Conservation (phyloP, 2,888 invertebrate genomes). For the Napeogenes sylphis region DNA sequence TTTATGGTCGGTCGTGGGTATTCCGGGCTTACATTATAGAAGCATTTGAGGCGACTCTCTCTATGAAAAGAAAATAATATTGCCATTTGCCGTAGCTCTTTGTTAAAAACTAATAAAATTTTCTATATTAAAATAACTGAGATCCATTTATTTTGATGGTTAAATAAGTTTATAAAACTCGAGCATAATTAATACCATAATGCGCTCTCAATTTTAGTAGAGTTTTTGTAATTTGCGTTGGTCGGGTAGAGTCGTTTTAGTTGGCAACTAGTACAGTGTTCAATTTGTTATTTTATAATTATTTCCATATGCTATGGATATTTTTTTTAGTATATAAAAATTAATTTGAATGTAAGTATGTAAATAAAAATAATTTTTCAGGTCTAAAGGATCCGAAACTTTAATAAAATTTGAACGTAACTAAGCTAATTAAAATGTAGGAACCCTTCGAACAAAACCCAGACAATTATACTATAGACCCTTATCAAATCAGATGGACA, state of each 20-base stretch:
- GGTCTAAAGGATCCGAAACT: neutral
- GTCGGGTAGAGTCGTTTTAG: too few species aligned
- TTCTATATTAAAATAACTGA: neutral
- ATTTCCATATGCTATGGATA: too few species aligned
- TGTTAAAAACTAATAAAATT: constrained; percentile 1
- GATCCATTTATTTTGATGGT: too few species aligned
- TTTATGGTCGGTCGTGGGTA: constrained; percentile 11
- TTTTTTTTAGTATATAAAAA: too few species aligned
- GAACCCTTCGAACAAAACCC: constrained; percentile 29
- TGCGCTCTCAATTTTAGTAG: too few species aligned
- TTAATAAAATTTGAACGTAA: constrained; percentile 1
- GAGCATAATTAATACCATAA: too few species aligned
- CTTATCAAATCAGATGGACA: constrained; percentile 48
- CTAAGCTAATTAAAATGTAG: constrained; percentile 22
- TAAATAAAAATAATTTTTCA: neutral
- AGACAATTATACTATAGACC: constrained; percentile 52
- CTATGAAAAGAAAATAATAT: constrained; percentile 5
- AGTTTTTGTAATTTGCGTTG: too few species aligned
- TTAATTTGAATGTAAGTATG: neutral
- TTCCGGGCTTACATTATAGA: constrained; percentile 4
- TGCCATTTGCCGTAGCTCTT: neutral
- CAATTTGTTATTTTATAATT: too few species aligned
- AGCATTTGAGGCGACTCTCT: constrained; percentile 4
- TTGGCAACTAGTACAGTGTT: too few species aligned
- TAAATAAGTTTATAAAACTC: too few species aligned